A percentile compares a stretch with the other conserved stretches of the same genome.
Evolutionary conservation across 2,113 vertebrate species (phyloP).

Genomic region (Cyanistes caeruleus): DNA sequence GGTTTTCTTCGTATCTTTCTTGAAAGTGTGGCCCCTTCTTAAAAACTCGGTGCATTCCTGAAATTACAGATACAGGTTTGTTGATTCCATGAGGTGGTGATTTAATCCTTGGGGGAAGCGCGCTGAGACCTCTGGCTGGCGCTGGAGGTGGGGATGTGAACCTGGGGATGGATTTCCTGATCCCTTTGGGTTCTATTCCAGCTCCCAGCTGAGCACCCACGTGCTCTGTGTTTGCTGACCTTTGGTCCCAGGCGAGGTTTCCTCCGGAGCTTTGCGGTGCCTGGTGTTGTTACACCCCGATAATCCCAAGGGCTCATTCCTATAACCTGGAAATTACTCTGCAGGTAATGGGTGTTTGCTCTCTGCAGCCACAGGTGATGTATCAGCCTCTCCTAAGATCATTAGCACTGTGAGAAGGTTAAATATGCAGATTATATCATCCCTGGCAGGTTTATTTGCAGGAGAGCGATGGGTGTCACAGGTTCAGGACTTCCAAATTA

Average conservation of each 20-base stretch:
- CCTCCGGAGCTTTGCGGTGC: neutral
- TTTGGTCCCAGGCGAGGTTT: neutral
- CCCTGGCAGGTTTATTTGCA: slow-evolving; percentile 57
- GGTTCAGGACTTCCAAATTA: slow-evolving; percentile 29
- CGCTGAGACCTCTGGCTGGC: neutral
- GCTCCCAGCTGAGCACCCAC: neutral
- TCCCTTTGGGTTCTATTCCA: neutral
- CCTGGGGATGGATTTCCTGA: neutral
- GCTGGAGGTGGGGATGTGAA: neutral
- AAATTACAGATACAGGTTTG: fast-evolving
- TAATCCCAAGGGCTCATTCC: neutral
- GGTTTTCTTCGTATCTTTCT: neutral
- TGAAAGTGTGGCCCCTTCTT: neutral
- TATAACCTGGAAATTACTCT: neutral
- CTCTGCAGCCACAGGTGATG: neutral
- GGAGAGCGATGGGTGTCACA: slow-evolving; percentile 16
- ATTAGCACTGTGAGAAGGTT: slow-evolving; percentile 5
- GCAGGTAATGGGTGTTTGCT: neutral
- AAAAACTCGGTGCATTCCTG: neutral
- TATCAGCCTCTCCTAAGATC: slow-evolving; percentile 29
- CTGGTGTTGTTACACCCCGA: neutral
- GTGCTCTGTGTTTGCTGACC: neutral
- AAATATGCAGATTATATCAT: slow-evolving; percentile 57
- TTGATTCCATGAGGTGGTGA: neutral
- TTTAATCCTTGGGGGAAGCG: neutral